phyloP scores from a whole-genome alignment of 2,888 invertebrate genomes.

The Lepeophtheirus nordmannii region DNA sequence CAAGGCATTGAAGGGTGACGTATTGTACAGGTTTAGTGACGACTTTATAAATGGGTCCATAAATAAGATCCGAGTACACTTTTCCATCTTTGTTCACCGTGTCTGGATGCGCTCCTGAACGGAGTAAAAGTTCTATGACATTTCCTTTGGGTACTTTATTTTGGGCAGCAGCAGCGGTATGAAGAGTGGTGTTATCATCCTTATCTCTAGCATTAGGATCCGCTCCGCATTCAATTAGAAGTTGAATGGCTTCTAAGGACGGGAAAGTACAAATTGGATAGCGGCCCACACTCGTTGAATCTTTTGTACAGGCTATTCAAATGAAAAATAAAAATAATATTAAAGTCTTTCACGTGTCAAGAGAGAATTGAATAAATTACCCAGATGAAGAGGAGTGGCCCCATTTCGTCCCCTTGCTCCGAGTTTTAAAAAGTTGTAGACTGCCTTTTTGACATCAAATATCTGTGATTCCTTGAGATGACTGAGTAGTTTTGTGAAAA shows the following conservation, averaged over 20 bases:
- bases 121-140: slow-evolving; percentile 54
- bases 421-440: slow-evolving; percentile 60
- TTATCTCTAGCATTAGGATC: slow-evolving; percentile 61
- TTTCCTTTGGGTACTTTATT: slow-evolving; percentile 52
- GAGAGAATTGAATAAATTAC: no score
- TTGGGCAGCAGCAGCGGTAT: slow-evolving; percentile 59
- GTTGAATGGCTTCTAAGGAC: slow-evolving; percentile 50
- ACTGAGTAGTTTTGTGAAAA: slow-evolving; percentile 46
- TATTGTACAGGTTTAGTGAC: slow-evolving; percentile 40
- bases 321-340: slow-evolving; percentile 38
- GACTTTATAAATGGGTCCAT: slow-evolving; percentile 45
- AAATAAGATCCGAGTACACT: slow-evolving; percentile 54
- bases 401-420: slow-evolving; percentile 39
- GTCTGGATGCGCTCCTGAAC: slow-evolving; percentile 70
- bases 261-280: slow-evolving; percentile 55
- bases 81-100: slow-evolving; percentile 58
- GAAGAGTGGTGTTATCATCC: slow-evolving; percentile 71
- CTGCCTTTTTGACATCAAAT: slow-evolving; percentile 47
- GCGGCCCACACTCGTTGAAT: slow-evolving; percentile 49
- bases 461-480: slow-evolving; percentile 32
- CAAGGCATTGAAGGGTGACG: slow-evolving; percentile 66
- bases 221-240: slow-evolving; percentile 39
- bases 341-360: background rate
- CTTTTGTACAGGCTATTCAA: slow-evolving; percentile 61
- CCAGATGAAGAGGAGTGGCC: slow-evolving; percentile 32